Evolutionary conservation across 2,797 vertebrate genomes (phyloP).

Genomic region (Platyrinchus mystaceus): DNA sequence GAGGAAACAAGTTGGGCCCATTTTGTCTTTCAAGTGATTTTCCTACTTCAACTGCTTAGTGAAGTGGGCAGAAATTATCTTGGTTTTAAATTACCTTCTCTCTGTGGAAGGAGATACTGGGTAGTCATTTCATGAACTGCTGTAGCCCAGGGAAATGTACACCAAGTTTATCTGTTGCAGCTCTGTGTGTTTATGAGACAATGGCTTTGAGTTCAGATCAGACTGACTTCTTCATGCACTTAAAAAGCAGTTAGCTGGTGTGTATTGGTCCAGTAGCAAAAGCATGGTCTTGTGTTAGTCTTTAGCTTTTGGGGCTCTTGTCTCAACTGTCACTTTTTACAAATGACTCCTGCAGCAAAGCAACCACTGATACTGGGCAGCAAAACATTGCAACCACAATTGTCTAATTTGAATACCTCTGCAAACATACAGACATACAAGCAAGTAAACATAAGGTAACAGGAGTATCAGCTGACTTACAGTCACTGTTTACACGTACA

Average conservation of each 20-base stretch:
- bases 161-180: neutral
- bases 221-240: neutral
- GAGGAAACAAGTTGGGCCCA: neutral
- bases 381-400: neutral
- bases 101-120: neutral
- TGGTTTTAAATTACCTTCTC: neutral
- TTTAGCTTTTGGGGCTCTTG: neutral
- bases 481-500: neutral
- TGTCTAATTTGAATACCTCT: slow-evolving; percentile 8
- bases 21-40: neutral
- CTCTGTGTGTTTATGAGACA: neutral
- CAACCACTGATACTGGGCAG: neutral
- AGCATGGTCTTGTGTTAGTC: neutral
- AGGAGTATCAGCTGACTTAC: neutral
- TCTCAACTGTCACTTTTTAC: neutral
- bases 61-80: neutral
- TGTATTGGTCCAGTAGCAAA: neutral
- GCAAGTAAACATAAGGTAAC: neutral
- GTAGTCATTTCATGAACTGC: neutral
- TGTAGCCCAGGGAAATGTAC: neutral
- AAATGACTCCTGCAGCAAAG: neutral
- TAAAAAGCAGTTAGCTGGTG: neutral
- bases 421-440: neutral
- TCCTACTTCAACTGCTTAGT: neutral
- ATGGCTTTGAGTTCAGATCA: neutral